phyloP scores from a whole-genome alignment of 2,113 vertebrate species.

The Sarotherodon lohbergeri region DNA sequence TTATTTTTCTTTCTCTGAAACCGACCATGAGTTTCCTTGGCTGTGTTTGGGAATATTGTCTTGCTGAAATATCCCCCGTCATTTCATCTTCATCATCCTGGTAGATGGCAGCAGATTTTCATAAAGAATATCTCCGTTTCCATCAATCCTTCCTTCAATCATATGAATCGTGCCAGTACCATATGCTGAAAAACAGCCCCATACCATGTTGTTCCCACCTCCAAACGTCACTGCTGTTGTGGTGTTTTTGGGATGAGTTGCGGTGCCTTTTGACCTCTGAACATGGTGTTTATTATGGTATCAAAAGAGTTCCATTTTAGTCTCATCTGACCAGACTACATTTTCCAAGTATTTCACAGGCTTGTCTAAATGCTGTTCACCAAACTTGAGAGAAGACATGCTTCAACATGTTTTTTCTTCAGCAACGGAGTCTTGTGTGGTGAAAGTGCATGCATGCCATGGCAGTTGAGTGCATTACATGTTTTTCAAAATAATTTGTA shows the following conservation, averaged over 20 bases:
- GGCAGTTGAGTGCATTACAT: neutral
- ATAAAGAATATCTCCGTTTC: neutral
- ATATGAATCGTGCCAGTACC: neutral
- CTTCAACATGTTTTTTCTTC: neutral
- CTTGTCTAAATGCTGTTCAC: neutral
- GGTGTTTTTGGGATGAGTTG: neutral
- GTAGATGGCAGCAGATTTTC: neutral
- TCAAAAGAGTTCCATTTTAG: neutral
- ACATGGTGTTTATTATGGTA: neutral
- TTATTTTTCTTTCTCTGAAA: neutral
- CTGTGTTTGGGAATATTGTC: neutral
- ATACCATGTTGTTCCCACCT: neutral
- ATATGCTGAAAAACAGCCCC: neutral
- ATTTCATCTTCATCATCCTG: neutral
- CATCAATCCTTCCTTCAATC: accelerated
- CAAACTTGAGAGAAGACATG: neutral
- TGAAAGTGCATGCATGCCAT: neutral
- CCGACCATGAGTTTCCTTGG: neutral
- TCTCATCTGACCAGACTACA: neutral
- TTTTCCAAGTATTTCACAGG: neutral
- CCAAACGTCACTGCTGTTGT: neutral
- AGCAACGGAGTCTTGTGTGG: neutral
- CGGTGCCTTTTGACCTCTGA: neutral
- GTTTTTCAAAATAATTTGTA: accelerated
- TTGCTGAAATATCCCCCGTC: neutral